Evolutionary conservation across 2,888 invertebrate species (phyloP).

Genomic region (Andrena haemorrhoa): DNA sequence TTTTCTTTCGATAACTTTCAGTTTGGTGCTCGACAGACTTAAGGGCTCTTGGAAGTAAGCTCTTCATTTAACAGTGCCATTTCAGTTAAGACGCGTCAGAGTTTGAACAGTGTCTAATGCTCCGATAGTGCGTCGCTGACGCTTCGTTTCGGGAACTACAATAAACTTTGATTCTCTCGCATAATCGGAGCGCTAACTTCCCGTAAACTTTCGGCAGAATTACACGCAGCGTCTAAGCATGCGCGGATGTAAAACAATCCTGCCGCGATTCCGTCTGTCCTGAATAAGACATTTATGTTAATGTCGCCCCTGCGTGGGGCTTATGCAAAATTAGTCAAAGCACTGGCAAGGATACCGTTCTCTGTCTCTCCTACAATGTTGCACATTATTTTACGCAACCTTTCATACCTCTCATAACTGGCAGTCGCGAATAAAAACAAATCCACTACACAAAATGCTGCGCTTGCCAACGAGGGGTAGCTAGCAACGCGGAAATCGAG

Average conservation of each 20-base stretch:
- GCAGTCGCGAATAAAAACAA: too few species aligned
- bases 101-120: conserved; percentile 22
- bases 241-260: conserved; percentile 45
- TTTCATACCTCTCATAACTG: too few species aligned
- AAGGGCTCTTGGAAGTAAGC: not conserved
- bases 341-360: conserved; percentile 5
- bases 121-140: conserved; percentile 6
- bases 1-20: too few species aligned
- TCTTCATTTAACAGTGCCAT: not conserved
- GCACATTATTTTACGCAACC: not conserved
- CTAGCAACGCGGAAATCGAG: too few species aligned
- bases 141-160: conserved; percentile 1
- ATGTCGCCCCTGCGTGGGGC: conserved; percentile 49
- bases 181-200: conserved; percentile 44
- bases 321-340: conserved; percentile 67
- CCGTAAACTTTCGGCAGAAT: conserved; percentile 39
- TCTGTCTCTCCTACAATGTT: not conserved
- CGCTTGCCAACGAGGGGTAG: too few species aligned
- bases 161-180: conserved; percentile 30
- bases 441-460: too few species aligned
- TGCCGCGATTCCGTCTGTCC: conserved; percentile 47
- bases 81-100: not conserved
- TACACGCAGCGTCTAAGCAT: conserved; percentile 38
- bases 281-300: conserved; percentile 72
- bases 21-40: not conserved